A percentile compares a stretch with the other conserved stretches of the same genome.
Evolutionary conservation across 2,797 vertebrate species (phyloP).

Genomic region (Thamnophis elegans): DNA sequence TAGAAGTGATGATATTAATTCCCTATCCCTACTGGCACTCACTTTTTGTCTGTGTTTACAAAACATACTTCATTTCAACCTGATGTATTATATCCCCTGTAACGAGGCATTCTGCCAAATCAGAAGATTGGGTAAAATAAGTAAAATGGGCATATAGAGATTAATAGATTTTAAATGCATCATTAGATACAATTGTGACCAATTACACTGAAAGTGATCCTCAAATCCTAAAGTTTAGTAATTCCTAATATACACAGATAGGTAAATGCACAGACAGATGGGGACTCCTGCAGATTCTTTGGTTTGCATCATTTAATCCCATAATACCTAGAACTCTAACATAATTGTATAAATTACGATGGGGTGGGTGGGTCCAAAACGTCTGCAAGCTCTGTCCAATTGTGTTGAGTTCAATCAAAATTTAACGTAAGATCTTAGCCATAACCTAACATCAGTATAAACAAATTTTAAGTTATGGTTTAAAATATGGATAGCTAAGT

Average conservation of each 20-base stretch:
- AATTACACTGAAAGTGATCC: not conserved
- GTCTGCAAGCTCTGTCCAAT: not conserved
- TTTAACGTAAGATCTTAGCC: not conserved
- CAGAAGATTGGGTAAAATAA: not conserved
- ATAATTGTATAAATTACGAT: not conserved
- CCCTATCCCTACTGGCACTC: not conserved
- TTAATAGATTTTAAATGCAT: not conserved
- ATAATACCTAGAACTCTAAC: not conserved
- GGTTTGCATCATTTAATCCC: not conserved
- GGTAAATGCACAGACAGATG: not conserved
- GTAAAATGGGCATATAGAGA: not conserved
- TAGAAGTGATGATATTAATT: not conserved
- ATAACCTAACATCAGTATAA: not conserved
- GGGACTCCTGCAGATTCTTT: not conserved
- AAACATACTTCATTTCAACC: not conserved
- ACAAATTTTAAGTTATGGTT: not conserved
- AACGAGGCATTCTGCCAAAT: not conserved
- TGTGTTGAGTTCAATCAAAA: not conserved
- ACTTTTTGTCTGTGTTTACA: not conserved
- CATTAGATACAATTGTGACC: not conserved
- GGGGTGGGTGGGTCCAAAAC: not conserved
- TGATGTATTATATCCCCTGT: not conserved
- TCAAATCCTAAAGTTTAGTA: not conserved
- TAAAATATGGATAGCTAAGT: not conserved
- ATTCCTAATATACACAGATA: not conserved